Evolutionary conservation across 2,113 vertebrate genomes (phyloP).

Genomic region (Sula dactylatra): DNA sequence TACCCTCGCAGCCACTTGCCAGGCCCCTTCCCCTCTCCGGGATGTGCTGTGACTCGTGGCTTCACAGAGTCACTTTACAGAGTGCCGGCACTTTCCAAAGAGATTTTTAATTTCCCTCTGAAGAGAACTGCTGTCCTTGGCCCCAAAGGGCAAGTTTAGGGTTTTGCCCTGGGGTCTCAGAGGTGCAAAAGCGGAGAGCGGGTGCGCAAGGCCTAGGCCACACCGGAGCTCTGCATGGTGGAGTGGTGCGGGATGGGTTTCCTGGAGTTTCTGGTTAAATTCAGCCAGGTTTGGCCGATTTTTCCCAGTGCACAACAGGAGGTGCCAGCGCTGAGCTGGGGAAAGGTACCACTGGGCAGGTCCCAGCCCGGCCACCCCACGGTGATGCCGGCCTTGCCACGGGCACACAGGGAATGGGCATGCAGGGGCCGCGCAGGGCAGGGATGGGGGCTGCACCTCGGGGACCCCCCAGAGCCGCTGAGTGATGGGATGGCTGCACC

Average conservation of each 20-base stretch:
- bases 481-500: fast-evolving
- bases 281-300: not conserved
- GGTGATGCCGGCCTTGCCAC: fast-evolving
- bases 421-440: fast-evolving
- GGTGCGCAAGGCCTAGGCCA: fast-evolving
- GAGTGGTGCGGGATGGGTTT: fast-evolving
- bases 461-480: not conserved
- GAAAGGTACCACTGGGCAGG: too few relatives aligned
- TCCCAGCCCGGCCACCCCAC: not conserved
- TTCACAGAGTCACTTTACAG: not conserved
- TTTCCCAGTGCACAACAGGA: not conserved
- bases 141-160: not conserved
- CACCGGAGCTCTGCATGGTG: fast-evolving
- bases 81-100: not conserved
- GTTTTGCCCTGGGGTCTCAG: not conserved
- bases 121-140: not conserved
- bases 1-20: not conserved
- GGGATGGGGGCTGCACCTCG: fast-evolving
- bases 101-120: too few relatives aligned
- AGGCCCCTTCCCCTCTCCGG: not conserved
- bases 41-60: not conserved
- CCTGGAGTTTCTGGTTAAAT: not conserved
- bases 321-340: too few relatives aligned
- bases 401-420: fast-evolving
- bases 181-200: fast-evolving